Evolutionary conservation across 1,140 invertebrate genomes (phyloP).

Genomic region (Saccostrea cuccullata): DNA sequence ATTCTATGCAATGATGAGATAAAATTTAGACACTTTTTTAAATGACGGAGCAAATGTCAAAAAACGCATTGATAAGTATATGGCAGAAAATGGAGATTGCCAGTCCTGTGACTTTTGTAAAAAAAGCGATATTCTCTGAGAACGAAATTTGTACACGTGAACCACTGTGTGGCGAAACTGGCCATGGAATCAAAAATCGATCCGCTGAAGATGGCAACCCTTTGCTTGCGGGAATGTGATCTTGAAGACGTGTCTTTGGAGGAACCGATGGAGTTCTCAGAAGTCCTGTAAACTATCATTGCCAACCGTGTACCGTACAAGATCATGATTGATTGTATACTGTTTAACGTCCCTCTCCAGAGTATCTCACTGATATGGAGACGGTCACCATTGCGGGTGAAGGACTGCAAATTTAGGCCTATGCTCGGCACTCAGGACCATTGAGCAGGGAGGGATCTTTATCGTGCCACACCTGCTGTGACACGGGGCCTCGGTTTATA

Average conservation of each 20-base stretch:
- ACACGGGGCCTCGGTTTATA: too few relatives aligned
- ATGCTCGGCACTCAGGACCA: too few relatives aligned
- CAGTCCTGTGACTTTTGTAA: background rate
- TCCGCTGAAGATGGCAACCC: background rate
- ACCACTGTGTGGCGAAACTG: background rate
- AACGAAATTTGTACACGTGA: background rate
- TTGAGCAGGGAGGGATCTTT: too few relatives aligned
- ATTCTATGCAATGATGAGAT: background rate
- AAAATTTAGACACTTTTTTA: background rate
- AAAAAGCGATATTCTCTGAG: background rate
- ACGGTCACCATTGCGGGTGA: too few relatives aligned
- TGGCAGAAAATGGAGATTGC: background rate
- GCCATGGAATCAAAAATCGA: background rate
- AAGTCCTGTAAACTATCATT: background rate
- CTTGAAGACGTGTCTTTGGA: background rate
- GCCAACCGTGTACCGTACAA: background rate
- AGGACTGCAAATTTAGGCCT: too few relatives aligned
- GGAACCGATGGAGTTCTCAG: background rate
- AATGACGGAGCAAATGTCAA: background rate
- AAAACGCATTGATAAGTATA: background rate
- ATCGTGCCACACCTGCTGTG: too few relatives aligned
- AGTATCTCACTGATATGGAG: too few relatives aligned
- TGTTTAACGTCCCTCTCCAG: too few relatives aligned
- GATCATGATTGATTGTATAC: too few relatives aligned
- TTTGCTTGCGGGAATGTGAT: background rate